Evolutionary conservation across 2,888 invertebrate genomes (phyloP), one percentile per base, ranked within the genome.

Genomic region (Aleiodes leptofemur): DNA sequence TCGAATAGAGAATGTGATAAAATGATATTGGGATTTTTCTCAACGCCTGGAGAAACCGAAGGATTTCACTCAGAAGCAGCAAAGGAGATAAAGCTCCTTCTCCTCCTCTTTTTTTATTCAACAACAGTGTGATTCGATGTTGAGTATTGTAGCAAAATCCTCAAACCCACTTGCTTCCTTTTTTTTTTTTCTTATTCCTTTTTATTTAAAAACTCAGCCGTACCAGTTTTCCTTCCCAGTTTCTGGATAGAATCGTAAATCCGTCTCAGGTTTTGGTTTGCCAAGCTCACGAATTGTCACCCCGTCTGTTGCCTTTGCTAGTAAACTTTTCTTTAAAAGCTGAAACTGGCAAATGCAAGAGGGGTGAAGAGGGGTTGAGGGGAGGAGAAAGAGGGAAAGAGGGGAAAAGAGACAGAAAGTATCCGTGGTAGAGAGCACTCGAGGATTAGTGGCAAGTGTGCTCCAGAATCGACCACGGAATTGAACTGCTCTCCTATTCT

Each of bases 281-380:
- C 64, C 64, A 43, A 64, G 61, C 69, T 56, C 64, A 70, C 57
- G 59, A 70, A 76, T 73, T 76, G 76, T 73, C 73, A 72, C 51
- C 56, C 70, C 69, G 73, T 76, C 73, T 76, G 76, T 73, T 73
- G 70, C 72, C 76, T 11, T 43, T 43, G 43, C 61, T 61, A 48
- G 71, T 56, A 74, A 77, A 74, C 74, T 77, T 74, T 74, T 77
- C 59, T 69, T 61, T 69, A 69, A 69, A 69, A 73, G 73, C 69
- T 57, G 31, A 43, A 31, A 56, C 66, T 61, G 53, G 53, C 9
- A 43, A 16, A 14, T 53, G 69, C 9, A 34, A 4, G 34, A 29
- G 23, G 23, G 23, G 23, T 1, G 2, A 23, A 23, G 23, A 23
- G 23, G 23, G 23, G 23, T 23, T 23, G 23, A 23, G 23, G 23